These are phyloP conservation scores for Etheostoma nigrum DNA, from an alignment of 2,797 vertebrate species.

Conservation along the genomic window DNA sequence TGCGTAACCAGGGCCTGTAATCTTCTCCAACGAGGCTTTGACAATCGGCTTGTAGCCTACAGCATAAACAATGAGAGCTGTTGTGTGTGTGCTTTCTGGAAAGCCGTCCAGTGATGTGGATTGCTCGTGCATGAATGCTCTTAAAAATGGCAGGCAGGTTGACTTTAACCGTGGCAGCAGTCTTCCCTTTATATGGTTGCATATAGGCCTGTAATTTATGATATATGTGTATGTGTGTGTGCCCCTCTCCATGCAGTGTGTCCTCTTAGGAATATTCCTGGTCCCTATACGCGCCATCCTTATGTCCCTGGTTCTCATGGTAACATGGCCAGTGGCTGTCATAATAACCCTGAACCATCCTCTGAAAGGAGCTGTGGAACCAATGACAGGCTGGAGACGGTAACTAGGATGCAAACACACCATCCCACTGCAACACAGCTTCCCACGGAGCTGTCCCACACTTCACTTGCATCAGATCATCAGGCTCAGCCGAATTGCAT, in stretches of 20 bases:
- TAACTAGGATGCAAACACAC: slow-evolving; percentile 75
- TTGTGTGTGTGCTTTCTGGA: slow-evolving; percentile 62
- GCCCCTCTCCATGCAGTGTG: slow-evolving; percentile 79
- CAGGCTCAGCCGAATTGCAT: background rate
- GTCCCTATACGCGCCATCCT: slow-evolving; percentile 89
- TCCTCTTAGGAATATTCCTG: slow-evolving; percentile 90
- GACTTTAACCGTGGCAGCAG: slow-evolving; percentile 26
- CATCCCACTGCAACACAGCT: slow-evolving; percentile 1
- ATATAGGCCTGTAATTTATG: slow-evolving; percentile 9
- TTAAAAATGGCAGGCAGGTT: slow-evolving; percentile 22
- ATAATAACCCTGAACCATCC: slow-evolving; percentile 85
- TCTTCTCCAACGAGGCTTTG: slow-evolving; percentile 59
- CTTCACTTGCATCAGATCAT: background rate
- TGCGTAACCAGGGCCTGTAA: slow-evolving; percentile 64
- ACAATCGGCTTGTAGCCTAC: slow-evolving; percentile 67
- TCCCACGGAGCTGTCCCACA: background rate
- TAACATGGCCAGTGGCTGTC: slow-evolving; percentile 89
- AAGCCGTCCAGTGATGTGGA: slow-evolving; percentile 41
- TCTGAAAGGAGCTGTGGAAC: slow-evolving; percentile 85
- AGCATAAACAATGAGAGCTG: slow-evolving; percentile 67
- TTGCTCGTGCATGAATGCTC: slow-evolving; percentile 46
- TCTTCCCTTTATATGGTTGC: slow-evolving; percentile 6
- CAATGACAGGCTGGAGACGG: slow-evolving; percentile 94
- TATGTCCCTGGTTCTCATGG: slow-evolving; percentile 84
- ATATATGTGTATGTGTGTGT: slow-evolving; percentile 34